A percentile compares a stretch with the other conserved stretches of the same genome.
phyloP scores from a whole-genome alignment of 2,888 invertebrate genomes.

The Amiota minor region DNA sequence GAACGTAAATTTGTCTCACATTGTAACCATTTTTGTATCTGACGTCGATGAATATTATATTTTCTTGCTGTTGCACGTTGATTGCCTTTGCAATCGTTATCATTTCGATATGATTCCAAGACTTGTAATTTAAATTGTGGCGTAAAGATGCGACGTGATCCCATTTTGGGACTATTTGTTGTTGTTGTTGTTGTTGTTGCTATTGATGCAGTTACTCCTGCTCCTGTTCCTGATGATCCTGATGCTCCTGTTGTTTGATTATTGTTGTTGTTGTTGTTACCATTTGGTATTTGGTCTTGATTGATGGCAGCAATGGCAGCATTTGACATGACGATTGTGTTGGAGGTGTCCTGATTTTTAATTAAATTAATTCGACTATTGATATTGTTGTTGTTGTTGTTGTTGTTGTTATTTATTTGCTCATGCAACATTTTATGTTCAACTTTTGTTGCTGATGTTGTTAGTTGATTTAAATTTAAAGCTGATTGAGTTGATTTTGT shows the following conservation, averaged over 20 bases:
- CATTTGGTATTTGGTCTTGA: conserved; percentile 37
- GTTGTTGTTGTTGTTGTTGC: conserved; percentile 29
- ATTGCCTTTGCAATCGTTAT: conserved; percentile 90
- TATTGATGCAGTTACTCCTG: conserved; percentile 5
- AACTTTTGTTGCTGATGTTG: background rate
- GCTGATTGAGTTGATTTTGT: background rate
- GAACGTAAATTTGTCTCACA: conserved; percentile 86
- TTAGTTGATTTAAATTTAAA: background rate
- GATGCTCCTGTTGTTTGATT: background rate
- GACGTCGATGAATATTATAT: conserved; percentile 90
- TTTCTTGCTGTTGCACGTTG: conserved; percentile 92
- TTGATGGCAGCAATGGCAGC: background rate
- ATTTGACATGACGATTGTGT: conserved; percentile 27
- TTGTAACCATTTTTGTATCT: conserved; percentile 94
- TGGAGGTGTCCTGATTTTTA: conserved; percentile 34
- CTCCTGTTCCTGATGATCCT: background rate
- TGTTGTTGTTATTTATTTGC: conserved; percentile 26
- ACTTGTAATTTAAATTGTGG: conserved; percentile 92
- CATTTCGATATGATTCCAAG: conserved; percentile 88
- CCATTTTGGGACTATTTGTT: conserved; percentile 76
- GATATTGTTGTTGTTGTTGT: conserved; percentile 25
- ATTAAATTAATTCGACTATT: conserved; percentile 1
- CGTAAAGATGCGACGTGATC: conserved; percentile 89
- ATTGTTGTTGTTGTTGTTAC: background rate
- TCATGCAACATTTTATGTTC: conserved; percentile 17